phyloP scores from a whole-genome alignment of 2,888 invertebrate genomes.

The Blastobasis adustella region DNA sequence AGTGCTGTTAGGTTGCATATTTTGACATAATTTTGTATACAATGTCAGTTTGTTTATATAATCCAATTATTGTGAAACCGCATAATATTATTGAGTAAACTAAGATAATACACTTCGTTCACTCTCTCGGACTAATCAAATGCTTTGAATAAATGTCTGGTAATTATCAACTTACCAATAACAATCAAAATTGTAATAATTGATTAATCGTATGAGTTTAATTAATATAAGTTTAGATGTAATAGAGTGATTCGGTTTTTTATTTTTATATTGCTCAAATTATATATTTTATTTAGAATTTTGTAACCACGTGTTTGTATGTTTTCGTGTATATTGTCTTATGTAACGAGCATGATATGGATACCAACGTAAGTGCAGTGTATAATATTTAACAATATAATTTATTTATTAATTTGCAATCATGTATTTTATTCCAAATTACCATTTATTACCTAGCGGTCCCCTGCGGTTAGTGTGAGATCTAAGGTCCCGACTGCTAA shows the following conservation, averaged over 20 bases:
- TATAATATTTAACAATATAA: conserved; percentile 72
- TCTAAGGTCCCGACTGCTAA: no score
- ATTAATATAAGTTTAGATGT: conserved; percentile 38
- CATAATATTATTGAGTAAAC: no score
- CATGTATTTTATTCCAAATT: conserved; percentile 23
- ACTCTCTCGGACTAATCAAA: no score
- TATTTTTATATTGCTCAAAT: conserved; percentile 73
- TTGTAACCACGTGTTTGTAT: conserved; percentile 59
- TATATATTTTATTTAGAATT: conserved; percentile 52
- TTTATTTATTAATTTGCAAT: conserved; percentile 73
- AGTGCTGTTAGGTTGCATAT: no score
- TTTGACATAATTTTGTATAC: no score
- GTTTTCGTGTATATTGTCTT: conserved; percentile 64
- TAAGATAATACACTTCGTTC: no score
- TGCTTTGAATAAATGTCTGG: no score
- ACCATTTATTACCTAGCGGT: no score
- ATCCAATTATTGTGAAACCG: no score
- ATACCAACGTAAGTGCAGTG: conserved; percentile 67
- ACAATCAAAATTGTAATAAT: not conserved
- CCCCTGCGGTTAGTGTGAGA: no score
- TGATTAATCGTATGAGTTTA: conserved; percentile 24
- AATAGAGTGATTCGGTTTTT: conserved; percentile 65
- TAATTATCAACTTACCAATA: not conserved
- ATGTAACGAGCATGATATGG: conserved; percentile 59
- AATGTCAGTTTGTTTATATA: no score